Percentiles rank a stretch among this genome's conserved stretches.
phyloP scores from a whole-genome alignment of 1,140 invertebrate genomes.

The Brachionus sp. region DNA sequence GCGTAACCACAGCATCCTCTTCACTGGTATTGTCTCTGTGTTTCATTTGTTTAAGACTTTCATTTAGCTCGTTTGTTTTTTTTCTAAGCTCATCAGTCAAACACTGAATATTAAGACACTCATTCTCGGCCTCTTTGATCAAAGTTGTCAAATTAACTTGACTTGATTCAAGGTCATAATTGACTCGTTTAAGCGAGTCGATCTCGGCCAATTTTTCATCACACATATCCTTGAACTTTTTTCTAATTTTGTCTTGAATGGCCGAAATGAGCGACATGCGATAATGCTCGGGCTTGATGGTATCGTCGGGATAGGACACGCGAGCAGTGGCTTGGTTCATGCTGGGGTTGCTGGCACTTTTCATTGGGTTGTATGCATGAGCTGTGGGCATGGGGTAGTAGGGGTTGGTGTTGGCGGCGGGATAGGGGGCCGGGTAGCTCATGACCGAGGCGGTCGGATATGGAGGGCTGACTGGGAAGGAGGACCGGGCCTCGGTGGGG shows the following conservation, averaged over 20 bases:
- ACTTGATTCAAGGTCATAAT: constrained; percentile 80
- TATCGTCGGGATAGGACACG: constrained; percentile 34
- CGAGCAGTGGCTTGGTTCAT: constrained; percentile 36
- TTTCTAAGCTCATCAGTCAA: not conserved
- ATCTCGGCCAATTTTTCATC: constrained; percentile 81
- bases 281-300: constrained; percentile 44
- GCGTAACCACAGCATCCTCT: constrained; percentile 92
- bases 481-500: not conserved
- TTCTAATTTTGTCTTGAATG: constrained; percentile 85
- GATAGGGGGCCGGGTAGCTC: constrained; percentile 52
- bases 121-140: constrained; percentile 74
- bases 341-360: constrained; percentile 42
- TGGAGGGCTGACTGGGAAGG: constrained; percentile 48
- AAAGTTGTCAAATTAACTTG: constrained; percentile 78
- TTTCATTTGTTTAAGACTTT: not conserved
- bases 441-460: constrained; percentile 48
- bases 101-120: constrained; percentile 65
- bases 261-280: constrained; percentile 81
- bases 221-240: constrained; percentile 79
- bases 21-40: constrained; percentile 69
- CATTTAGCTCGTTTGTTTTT: not conserved
- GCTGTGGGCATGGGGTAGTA: constrained; percentile 46
- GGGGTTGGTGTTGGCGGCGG: not conserved
- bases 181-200: constrained; percentile 79
- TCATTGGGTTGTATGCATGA: not conserved